These are phyloP conservation scores for Hipposideros larvatus DNA, from an alignment of 2,797 vertebrate genomes.

Conservation along the genomic window DNA sequence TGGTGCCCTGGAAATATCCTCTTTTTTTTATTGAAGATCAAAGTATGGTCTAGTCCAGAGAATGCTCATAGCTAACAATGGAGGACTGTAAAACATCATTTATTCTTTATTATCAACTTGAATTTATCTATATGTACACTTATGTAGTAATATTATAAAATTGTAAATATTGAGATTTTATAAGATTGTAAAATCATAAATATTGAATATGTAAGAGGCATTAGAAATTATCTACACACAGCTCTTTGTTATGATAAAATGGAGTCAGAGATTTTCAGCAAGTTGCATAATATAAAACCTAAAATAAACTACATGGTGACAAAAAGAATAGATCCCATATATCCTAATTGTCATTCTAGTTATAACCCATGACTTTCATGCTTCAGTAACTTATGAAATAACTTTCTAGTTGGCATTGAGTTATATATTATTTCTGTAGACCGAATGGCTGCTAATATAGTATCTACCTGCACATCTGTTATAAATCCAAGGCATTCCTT, in stretches of 20 bases:
- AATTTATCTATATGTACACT: background rate
- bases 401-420: background rate
- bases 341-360: background rate
- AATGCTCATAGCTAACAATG: background rate
- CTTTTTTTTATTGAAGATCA: background rate
- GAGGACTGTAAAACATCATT: background rate
- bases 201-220: background rate
- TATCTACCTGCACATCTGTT: background rate
- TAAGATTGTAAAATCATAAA: background rate
- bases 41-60: background rate
- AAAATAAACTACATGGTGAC: background rate
- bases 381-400: background rate
- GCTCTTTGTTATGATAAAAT: background rate
- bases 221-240: background rate
- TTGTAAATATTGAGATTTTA: background rate
- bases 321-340: background rate
- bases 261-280: background rate
- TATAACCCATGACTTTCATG: background rate
- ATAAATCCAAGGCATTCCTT: background rate
- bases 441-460: background rate
- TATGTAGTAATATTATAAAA: background rate
- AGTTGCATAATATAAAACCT: background rate
- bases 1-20: background rate
- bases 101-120: background rate
- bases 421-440: background rate